Evolutionary conservation across 2,113 vertebrate species (phyloP), one percentile per base, ranked within the genome.

Genomic region (Centropristis striata): DNA sequence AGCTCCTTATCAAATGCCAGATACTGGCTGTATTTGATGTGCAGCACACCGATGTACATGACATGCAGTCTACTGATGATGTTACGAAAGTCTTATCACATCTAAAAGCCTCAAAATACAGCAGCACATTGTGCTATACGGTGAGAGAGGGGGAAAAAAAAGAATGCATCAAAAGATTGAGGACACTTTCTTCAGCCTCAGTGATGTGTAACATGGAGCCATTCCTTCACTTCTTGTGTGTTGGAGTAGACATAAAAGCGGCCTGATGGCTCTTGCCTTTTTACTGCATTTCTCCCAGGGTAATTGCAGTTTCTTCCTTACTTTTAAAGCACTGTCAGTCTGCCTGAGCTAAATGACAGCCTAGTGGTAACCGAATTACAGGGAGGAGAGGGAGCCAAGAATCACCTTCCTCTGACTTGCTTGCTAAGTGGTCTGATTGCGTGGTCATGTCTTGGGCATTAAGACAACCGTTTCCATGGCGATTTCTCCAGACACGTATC

Each of bases 381-480:
- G 60, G 47, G 60, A 68, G 41, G 60, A 67, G 78, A 80, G 59
- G 71, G 69, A 83, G 85, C 85, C 80, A 87, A 87, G 83, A 88
- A 80, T 83, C 79, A 86, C 90, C 78, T 85, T 82, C 55, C 73
- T 75, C 74, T 60, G 49, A 86, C 85, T 83, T 42, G 73, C 80
- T 58, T 75, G 80, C 80, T 89, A 91, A 92, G 88, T 89, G 88
- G 77, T 74, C 86, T 89, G 81, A 89, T 88, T 90, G 81, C 51
- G 21, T 71, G 79, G 83, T 76, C 85, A 77, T 84, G 83, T 90
- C 81, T 64, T 15, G 54, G 47, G 69, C 77, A 89, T 81, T 78
- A 83, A 78, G 65, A 57, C 23, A 4, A 44, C 65, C 4, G 47
- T 81, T 89, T 75, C 81, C 51, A 78, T 80, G 78, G 82, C 8